Conservation (phyloP, 1,140 invertebrate species). For the Hestina assimilis region DNA sequence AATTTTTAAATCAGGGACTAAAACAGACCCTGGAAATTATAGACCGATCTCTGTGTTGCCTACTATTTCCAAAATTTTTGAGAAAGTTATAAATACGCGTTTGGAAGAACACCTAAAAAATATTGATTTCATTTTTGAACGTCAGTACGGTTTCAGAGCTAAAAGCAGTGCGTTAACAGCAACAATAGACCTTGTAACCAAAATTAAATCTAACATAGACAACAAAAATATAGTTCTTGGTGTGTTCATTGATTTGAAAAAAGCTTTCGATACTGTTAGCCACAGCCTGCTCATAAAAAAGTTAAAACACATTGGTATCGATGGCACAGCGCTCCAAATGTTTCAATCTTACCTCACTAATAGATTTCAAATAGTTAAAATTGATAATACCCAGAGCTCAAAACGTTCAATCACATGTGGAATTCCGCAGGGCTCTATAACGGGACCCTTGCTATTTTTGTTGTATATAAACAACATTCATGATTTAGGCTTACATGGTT, state of each 20-base stretch:
- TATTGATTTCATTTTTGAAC: conserved; percentile 7
- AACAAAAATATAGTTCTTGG: conserved; percentile 2
- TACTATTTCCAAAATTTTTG: conserved; percentile 10
- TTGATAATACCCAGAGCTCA: neutral
- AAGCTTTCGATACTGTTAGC: conserved; percentile 3
- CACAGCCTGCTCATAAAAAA: conserved; percentile 4
- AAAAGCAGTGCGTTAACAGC: conserved; percentile 12
- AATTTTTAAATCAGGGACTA: conserved; percentile 11
- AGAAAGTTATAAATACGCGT: conserved; percentile 3
- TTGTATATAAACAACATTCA: neutral
- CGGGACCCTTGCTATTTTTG: neutral
- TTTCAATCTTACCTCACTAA: conserved; percentile 6
- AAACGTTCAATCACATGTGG: conserved; percentile 4
- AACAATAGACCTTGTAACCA: conserved; percentile 8
- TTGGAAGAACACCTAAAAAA: neutral
- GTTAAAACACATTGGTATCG: neutral
- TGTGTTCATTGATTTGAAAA: conserved; percentile 11
- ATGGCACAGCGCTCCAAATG: neutral
- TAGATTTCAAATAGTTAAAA: conserved; percentile 1
- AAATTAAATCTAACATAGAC: conserved; percentile 13
- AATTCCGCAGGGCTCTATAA: neutral
- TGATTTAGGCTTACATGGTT: no score
- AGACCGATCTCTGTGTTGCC: conserved; percentile 16
- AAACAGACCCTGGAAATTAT: conserved; percentile 18
- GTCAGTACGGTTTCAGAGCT: conserved; percentile 17